Evolutionary conservation across 2,888 invertebrate genomes (phyloP), one percentile per base, ranked within the genome.

Genomic region (Polydesmus complanatus): DNA sequence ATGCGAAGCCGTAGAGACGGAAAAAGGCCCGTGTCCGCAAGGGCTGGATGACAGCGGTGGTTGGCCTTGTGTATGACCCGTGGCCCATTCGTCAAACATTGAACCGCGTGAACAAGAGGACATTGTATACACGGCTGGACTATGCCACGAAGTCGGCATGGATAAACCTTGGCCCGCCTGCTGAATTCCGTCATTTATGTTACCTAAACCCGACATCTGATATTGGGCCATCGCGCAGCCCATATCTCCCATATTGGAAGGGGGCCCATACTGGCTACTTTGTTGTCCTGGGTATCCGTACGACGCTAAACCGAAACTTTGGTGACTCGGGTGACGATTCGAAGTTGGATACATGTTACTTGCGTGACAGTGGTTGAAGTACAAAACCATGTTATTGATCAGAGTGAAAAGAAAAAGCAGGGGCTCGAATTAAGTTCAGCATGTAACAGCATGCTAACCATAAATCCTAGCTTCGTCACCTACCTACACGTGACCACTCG

Each of bases 331-430:
- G 27, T 58, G 58, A 19, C 54, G 53, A 25, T 59, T 59, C 22
- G 54, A 27, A 25, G 54, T 22, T 1, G 60, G 60, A 23, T 60
- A 60, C 60, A 60, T 59, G 21, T 27, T 60, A 21, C 26, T 19
- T 27, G 2, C n/a, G 51, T 50, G 49, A 60, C 47, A 52, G 27
- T 27, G 54, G 23, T 27, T 23, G 14, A 54, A 47, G 48, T 25
- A 60, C 54, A 60, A 54, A 21, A 37, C 37, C 37, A 37, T 37
- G 37, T 37, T 37, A 37, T 14, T 37, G 14, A 37, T 37, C 37
- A 37, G 14, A 37, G 8, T 37, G 37, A 37, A 5, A 37, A 37
- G 37, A 8, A 8, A n/a, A n/a, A n/a, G n/a, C n/a, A n/a, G n/a
- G n/a, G n/a, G n/a, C n/a, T n/a, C n/a, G n/a, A n/a, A n/a, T n/a